phyloP scores from a whole-genome alignment of 2,113 vertebrate species.

The Sapajus apella region DNA sequence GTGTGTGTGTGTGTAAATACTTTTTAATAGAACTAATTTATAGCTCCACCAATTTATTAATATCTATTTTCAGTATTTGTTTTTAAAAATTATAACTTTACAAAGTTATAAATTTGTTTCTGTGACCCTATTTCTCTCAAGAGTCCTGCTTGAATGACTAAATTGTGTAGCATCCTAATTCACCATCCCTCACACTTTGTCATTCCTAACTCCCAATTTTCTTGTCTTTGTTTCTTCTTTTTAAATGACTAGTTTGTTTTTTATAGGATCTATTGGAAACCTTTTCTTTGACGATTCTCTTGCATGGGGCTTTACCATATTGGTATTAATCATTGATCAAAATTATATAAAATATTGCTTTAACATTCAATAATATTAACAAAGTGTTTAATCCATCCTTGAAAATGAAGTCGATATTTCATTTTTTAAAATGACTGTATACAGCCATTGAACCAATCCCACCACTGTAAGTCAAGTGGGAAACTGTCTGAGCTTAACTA shows the following conservation, averaged over 20 bases:
- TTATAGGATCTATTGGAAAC: not conserved
- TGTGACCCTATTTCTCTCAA: not conserved
- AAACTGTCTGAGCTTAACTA: rapidly evolving
- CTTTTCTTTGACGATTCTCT: not conserved
- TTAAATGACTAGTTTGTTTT: not conserved
- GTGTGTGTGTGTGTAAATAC: not conserved
- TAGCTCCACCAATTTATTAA: not conserved
- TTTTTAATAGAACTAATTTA: not conserved
- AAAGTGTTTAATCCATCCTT: not conserved
- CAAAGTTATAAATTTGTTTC: not conserved
- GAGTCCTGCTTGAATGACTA: not conserved
- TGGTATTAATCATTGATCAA: not conserved
- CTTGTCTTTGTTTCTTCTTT: not conserved
- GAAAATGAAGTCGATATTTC: not conserved
- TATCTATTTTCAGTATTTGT: not conserved
- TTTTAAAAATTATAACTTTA: not conserved
- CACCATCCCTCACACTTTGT: too few relatives aligned
- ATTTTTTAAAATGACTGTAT: rapidly evolving
- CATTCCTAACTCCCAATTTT: not conserved
- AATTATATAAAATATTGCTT: not conserved
- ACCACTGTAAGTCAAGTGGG: rapidly evolving
- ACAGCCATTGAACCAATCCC: too few relatives aligned
- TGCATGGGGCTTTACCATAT: rapidly evolving
- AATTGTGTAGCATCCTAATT: too few relatives aligned
- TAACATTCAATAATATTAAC: not conserved